Base-by-base conservation (phyloP, 2,797 vertebrate species). In the Lacerta bilineata region DNA sequence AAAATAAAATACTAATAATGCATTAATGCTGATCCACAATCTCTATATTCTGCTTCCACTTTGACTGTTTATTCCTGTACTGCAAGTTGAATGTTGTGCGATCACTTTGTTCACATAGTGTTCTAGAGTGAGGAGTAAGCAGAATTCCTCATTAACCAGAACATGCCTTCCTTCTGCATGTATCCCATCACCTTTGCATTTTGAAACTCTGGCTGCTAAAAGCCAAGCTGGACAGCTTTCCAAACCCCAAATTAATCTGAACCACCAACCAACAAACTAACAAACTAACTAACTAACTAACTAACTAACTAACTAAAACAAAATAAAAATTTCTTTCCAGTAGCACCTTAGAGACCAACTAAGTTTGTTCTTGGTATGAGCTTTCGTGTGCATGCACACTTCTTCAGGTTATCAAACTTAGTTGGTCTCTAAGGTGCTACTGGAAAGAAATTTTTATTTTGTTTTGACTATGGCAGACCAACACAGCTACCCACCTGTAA, bases 1-100 rank as follows among this genome's bases (percentile, higher is more conserved):
- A 69, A 72, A 76, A 76, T 20, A 4, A 86, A 84, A 93, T 27
- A 66, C 15, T 71, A 59, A 75, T 46, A 83, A 71, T 46, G 29
- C 41, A 83, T 68, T 55, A 39, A 84, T 55, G n/a, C 18, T 72
- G 50, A 72, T 72, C n/a, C 71, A 2, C n/a, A 29, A 55, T 33
- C 4, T 3, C 5, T 83, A 64, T 39, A 64, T 43, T 68, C 64
- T 69, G 15, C n/a, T 23, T 43, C 29, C n/a, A 33, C 33, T 55
- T 84, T 9, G 71, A 29, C 41, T 50, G 41, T 18, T 9, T 13
- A 15, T 84, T 33, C 36, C n/a, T 36, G 3, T 39, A 13, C 39
- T 11, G 23, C 80, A 27, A 59, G 83, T 74, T 84, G 39, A 39
- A 43, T 5, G 27, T 20, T 6, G 13, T 59, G 55, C 50, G 59